Base-by-base conservation (phyloP, 1,140 invertebrate species). In the Drosophila sproati region DNA sequence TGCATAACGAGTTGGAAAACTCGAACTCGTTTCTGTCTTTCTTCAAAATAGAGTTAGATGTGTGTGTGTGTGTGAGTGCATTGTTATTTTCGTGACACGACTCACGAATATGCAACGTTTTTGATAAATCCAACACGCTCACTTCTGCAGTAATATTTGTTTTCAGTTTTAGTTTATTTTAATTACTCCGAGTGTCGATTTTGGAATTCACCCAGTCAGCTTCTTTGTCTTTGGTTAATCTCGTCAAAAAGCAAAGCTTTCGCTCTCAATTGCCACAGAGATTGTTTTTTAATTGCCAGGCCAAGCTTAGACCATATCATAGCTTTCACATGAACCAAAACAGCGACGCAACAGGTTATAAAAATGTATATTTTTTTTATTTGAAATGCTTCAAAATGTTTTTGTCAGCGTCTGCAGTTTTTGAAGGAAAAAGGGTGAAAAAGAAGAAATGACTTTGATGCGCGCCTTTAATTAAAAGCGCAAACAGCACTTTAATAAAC, bases 201-300 rank as follows among this genome's bases (percentile, higher is more conserved):
- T 88, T 90, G 81, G 74, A 79, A 86, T 88, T 88, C 85, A 76
- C 86, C 73, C 45, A 69, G 81, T 80, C 4, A 57, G 55, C 8
- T 32, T 8, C 4, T 45, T 61, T 63, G 59, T 55, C 54, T 66
- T 8, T 34, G 35, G 34, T 50, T 71, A 63, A 80, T 85, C 74
- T 80, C 39, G 67, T 43, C 74, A 51, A 63, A 69, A 85, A 68
- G 67, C 70, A 82, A 73, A 82, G 85, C 83, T 87, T 87, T 87
- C 85, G 79, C 82, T 77, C 62, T n/a, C 4, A 43, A 57, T 56
- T 68, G 71, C 72, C 55, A 67, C 48, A 52, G 43, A 62, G 7
- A 62, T 54, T 62, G 39, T 35, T 56, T 66, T 77, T 86, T 66
- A 83, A 85, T 85, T 85, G 50, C 55, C 56, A 39, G 10, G 29